These are phyloP conservation scores for Stratiolaelaps scimitus DNA, from an alignment of 1,140 invertebrate species.

Conservation along the genomic window DNA sequence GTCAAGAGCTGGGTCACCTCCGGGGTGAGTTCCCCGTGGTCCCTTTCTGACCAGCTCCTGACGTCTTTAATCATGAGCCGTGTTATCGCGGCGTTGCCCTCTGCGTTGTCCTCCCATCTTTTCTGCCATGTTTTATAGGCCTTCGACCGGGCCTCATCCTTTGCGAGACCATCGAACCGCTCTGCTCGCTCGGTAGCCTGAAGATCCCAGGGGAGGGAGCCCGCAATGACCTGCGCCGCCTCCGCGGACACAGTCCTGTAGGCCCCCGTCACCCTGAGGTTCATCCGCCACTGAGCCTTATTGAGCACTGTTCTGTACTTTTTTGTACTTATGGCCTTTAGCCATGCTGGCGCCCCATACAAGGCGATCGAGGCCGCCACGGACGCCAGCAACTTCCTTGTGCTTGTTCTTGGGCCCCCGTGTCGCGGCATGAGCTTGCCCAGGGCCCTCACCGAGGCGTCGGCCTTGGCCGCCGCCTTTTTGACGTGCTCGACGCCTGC, in stretches of 20 bases:
- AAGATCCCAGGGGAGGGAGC: background rate
- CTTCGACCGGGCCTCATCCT: too few species aligned
- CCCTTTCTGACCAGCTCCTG: too few species aligned
- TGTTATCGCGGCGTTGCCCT: too few species aligned
- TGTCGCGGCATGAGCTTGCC: background rate
- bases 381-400: background rate
- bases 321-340: background rate
- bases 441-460: background rate
- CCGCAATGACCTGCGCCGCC: background rate
- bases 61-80: too few species aligned
- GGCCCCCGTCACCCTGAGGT: background rate
- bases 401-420: background rate
- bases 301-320: background rate
- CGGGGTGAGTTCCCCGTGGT: too few species aligned
- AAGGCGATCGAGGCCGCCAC: background rate
- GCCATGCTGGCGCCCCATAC: slow-evolving; percentile 4
- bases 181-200: background rate
- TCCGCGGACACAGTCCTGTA: background rate
- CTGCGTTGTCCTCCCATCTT: too few species aligned
- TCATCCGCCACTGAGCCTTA: background rate
- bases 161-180: too few species aligned
- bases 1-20: too few species aligned
- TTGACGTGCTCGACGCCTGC: slow-evolving; percentile 1
- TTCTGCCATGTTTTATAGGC: too few species aligned
- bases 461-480: background rate